A percentile compares a stretch with the other conserved stretches of the same genome.
Evolutionary conservation across 2,888 invertebrate genomes (phyloP).

Genomic region (Eupsilia transversa): DNA sequence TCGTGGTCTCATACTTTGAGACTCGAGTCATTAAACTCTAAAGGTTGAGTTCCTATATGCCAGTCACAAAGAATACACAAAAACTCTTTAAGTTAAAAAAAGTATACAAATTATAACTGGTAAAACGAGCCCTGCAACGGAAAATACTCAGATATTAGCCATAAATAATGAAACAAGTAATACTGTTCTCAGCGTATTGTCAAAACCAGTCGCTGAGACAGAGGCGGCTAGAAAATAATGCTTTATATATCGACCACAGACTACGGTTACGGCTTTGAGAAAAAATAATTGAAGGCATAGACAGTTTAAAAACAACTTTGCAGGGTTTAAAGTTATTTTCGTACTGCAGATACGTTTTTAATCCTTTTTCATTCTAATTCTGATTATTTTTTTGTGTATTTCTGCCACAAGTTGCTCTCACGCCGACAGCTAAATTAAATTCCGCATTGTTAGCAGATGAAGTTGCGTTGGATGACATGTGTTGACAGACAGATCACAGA

Average conservation of each 20-base stretch:
- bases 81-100: neutral
- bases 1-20: conserved; percentile 49
- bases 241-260: conserved; percentile 40
- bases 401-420: neutral
- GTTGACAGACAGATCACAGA: conserved; percentile 8
- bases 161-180: conserved; percentile 33
- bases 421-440: neutral
- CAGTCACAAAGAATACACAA: neutral
- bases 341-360: conserved; percentile 3
- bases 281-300: conserved; percentile 16
- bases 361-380: neutral
- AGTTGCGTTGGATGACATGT: neutral
- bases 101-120: conserved; percentile 1
- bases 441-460: neutral
- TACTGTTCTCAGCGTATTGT: conserved; percentile 49
- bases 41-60: neutral
- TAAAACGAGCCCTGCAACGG: conserved; percentile 16
- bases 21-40: conserved; percentile 41
- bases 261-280: conserved; percentile 15
- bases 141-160: conserved; percentile 32
- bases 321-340: neutral
- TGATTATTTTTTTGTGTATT: neutral
- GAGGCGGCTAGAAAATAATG: conserved; percentile 26
- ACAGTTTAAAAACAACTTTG: neutral
- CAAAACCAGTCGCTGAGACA: conserved; percentile 51